phyloP scores from a whole-genome alignment of 2,113 vertebrate species.

The Numenius arquata region DNA sequence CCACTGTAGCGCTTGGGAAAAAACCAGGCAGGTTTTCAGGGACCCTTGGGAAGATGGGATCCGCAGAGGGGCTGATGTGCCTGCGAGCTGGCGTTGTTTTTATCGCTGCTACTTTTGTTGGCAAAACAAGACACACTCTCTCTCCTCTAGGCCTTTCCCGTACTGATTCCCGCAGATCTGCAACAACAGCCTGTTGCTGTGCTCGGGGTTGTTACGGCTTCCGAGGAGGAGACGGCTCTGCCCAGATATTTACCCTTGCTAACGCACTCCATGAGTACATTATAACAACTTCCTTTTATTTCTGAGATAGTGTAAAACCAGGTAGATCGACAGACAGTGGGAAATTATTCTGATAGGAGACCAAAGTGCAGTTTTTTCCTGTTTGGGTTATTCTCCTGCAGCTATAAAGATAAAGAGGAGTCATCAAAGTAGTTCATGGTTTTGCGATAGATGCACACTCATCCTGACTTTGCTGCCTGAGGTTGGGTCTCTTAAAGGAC shows the following conservation, averaged over 20 bases:
- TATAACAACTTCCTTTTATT: background rate
- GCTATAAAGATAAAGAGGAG: background rate
- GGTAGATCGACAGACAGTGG: background rate
- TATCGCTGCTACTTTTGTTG: background rate
- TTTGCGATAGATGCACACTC: rapidly evolving
- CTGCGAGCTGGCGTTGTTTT: background rate
- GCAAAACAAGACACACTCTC: background rate
- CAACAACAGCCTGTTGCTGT: rapidly evolving
- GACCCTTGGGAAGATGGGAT: background rate
- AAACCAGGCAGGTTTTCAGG: background rate
- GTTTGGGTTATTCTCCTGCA: background rate
- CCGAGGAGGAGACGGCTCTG: rapidly evolving
- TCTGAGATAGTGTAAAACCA: background rate
- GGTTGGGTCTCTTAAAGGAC: background rate
- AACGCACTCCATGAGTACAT: rapidly evolving
- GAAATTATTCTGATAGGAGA: background rate
- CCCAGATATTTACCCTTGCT: background rate
- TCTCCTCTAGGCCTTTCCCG: background rate
- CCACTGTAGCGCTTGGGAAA: rapidly evolving
- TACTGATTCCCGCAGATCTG: background rate
- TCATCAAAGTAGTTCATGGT: rapidly evolving
- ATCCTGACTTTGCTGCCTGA: background rate
- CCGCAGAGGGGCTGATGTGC: background rate
- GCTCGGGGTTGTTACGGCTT: background rate
- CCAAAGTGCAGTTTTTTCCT: background rate